A percentile compares a stretch with the other conserved stretches of the same genome.
These are phyloP conservation scores for Harpagifer antarcticus DNA, from an alignment of 2,797 vertebrate species.

Conservation along the genomic window DNA sequence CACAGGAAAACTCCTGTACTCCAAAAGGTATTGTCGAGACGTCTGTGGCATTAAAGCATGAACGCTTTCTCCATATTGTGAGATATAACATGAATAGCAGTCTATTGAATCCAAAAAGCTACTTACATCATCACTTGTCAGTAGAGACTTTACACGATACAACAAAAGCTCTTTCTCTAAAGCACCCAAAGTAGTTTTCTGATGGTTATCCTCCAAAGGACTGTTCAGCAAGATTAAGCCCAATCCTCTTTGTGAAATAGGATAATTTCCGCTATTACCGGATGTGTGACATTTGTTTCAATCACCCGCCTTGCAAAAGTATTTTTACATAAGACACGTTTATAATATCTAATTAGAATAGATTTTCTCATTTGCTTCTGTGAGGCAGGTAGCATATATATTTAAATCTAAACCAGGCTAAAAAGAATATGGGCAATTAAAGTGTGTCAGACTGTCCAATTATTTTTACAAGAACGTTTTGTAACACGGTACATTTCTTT, in stretches of 20 bases:
- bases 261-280: constrained; percentile 50
- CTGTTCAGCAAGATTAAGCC: neutral
- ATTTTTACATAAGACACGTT: constrained; percentile 30
- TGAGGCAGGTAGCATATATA: neutral
- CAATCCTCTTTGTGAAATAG: constrained; percentile 34
- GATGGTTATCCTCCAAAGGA: constrained; percentile 14
- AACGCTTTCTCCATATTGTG: constrained; percentile 32
- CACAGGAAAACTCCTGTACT: no score
- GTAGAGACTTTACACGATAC: neutral
- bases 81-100: neutral
- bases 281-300: constrained; percentile 16
- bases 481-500: neutral
- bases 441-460: neutral
- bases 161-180: constrained; percentile 19
- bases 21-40: constrained; percentile 6
- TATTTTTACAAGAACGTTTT: neutral
- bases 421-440: neutral
- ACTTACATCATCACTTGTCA: constrained; percentile 16
- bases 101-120: neutral
- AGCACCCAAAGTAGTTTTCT: constrained; percentile 9
- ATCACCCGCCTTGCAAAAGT: constrained; percentile 10
- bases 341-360: neutral
- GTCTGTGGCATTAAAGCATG: neutral
- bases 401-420: neutral
- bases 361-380: constrained; percentile 10